Conservation (phyloP, 2,113 vertebrate genomes). For the Psittacula cyanocephala region DNA sequence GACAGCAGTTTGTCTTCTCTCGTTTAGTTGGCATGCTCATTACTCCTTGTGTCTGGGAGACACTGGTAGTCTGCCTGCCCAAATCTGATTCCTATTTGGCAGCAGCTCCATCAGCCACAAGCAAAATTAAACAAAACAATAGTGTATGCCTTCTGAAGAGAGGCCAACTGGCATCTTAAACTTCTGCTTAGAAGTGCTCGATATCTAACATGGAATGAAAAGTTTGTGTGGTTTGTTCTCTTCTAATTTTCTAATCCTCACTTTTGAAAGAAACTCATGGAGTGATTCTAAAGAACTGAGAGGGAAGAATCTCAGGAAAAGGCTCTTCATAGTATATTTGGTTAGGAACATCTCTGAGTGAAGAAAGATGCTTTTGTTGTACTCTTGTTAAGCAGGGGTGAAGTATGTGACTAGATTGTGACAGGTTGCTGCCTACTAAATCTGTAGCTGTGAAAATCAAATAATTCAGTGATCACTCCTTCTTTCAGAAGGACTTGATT, state of each 20-base stretch:
- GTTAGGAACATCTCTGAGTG: neutral
- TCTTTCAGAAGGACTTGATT: neutral
- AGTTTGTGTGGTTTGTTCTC: neutral
- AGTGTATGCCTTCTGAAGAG: neutral
- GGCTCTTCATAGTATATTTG: neutral
- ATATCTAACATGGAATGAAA: neutral
- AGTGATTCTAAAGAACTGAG: neutral
- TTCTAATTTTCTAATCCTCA: neutral
- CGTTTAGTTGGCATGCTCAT: neutral
- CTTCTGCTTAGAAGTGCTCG: neutral
- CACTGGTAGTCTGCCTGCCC: neutral
- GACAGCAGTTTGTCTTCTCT: neutral
- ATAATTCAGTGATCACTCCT: neutral
- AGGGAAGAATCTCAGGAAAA: neutral
- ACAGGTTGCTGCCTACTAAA: neutral
- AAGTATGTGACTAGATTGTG: neutral
- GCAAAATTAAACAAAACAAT: neutral
- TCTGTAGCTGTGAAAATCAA: neutral
- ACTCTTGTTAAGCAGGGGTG: neutral
- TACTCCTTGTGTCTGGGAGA: neutral
- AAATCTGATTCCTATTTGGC: neutral
- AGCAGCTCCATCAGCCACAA: neutral
- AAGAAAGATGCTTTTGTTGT: neutral
- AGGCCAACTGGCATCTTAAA: neutral
- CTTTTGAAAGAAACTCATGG: neutral